A percentile compares a stretch with the other conserved stretches of the same genome.
Conservation (phyloP, 2,797 vertebrate genomes). For the Urosaurus nigricauda region DNA sequence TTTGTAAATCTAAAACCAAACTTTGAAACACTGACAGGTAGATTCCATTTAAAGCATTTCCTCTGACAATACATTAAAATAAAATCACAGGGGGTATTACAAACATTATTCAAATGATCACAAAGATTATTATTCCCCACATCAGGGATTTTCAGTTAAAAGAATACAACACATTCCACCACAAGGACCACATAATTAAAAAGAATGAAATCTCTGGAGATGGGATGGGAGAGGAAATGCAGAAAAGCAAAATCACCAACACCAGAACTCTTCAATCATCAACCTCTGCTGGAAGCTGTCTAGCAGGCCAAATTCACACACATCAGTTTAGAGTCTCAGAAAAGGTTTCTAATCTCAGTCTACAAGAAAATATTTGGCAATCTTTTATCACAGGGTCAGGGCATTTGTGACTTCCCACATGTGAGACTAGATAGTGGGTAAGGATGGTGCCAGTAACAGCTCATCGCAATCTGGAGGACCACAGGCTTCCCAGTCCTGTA, state of each 20-base stretch:
- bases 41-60: not conserved
- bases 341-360: not conserved
- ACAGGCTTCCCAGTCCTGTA: too few species aligned
- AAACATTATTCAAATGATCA: too few species aligned
- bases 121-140: too few species aligned
- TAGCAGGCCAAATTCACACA: constrained; percentile 1
- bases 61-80: constrained; percentile 3
- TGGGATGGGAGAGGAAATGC: not conserved
- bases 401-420: too few species aligned
- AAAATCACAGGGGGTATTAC: too few species aligned
- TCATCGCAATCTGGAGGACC: too few species aligned
- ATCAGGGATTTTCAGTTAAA: not conserved
- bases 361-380: not conserved
- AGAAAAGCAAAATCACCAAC: not conserved
- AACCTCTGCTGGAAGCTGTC: not conserved
- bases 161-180: not conserved
- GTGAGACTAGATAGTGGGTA: too few species aligned
- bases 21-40: not conserved
- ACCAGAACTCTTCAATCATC: not conserved
- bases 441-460: too few species aligned
- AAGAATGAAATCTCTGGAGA: not conserved
- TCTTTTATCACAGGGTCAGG: too few species aligned
- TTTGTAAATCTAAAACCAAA: not conserved
- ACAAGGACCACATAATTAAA: not conserved
- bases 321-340: not conserved